Evolutionary conservation across 2,797 vertebrate genomes (phyloP).

Genomic region (Carduelis carduelis): DNA sequence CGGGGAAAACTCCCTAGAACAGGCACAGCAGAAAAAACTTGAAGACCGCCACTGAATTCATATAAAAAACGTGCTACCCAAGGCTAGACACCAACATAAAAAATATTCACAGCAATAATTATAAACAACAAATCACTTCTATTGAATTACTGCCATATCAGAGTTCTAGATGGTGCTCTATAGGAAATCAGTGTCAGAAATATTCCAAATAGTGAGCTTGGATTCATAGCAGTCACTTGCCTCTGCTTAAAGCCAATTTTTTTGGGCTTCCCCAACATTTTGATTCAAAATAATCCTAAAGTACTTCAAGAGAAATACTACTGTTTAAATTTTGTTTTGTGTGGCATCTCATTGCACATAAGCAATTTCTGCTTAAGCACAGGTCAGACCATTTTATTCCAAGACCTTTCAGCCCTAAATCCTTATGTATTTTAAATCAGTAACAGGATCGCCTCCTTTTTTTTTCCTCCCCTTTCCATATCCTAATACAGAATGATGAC

Average conservation of each 20-base stretch:
- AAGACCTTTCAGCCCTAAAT: not conserved
- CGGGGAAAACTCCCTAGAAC: not conserved
- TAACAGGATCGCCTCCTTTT: not conserved
- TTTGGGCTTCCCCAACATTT: not conserved
- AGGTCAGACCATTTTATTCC: not conserved
- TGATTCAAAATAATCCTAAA: not conserved
- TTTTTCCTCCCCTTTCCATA: accelerated
- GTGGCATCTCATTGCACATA: not conserved
- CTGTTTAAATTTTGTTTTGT: not conserved
- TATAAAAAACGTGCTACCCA: not conserved
- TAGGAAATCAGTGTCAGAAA: not conserved
- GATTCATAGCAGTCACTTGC: not conserved
- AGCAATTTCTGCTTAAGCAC: not conserved
- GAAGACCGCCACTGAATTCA: not conserved
- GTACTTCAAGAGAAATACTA: not conserved
- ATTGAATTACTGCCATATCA: not conserved
- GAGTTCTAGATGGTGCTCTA: not conserved
- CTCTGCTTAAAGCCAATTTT: not conserved
- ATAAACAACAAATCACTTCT: not conserved
- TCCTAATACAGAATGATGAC: not conserved
- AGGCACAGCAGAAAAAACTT: not conserved
- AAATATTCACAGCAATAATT: not conserved
- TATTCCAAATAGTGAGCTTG: not conserved
- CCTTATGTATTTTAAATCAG: not conserved
- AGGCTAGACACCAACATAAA: not conserved